Evolutionary conservation across 2,888 invertebrate genomes (phyloP).

Genomic region (Pyralis farinalis): DNA sequence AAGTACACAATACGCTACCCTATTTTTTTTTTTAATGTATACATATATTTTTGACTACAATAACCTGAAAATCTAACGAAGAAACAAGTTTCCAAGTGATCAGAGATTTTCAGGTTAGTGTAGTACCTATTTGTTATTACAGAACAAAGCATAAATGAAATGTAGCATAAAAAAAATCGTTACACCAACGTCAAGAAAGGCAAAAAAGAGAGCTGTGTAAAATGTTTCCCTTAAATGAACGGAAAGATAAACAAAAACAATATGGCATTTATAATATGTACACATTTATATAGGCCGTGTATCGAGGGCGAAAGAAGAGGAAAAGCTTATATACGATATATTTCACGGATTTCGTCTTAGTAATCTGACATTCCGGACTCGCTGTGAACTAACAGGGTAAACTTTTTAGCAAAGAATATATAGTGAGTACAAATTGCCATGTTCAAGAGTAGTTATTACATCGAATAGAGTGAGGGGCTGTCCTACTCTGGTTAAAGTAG

Average conservation of each 20-base stretch:
- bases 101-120: too few relatives aligned
- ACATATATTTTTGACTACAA: too few relatives aligned
- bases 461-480: conserved; percentile 56
- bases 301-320: conserved; percentile 20
- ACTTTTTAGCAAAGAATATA: conserved; percentile 48
- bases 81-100: too few relatives aligned
- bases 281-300: conserved; percentile 9
- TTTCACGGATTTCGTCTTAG: conserved; percentile 33
- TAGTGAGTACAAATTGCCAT: conserved; percentile 50
- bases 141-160: background rate
- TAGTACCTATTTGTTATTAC: background rate
- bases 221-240: conserved; percentile 14
- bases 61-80: too few relatives aligned
- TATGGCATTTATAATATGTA: conserved; percentile 11
- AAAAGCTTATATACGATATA: conserved; percentile 28
- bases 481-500: conserved; percentile 35
- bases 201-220: conserved; percentile 5
- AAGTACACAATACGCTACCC: too few relatives aligned
- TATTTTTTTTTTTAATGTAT: too few relatives aligned
- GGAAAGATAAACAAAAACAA: conserved; percentile 16
- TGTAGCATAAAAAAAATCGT: conserved; percentile 7
- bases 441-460: conserved; percentile 63
- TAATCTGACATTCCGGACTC: conserved; percentile 36
- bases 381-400: conserved; percentile 48
- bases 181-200: background rate